Percentiles rank a stretch among this genome's conserved stretches.
phyloP scores from a whole-genome alignment of 2,797 vertebrate genomes.

The Bradypus variegatus region DNA sequence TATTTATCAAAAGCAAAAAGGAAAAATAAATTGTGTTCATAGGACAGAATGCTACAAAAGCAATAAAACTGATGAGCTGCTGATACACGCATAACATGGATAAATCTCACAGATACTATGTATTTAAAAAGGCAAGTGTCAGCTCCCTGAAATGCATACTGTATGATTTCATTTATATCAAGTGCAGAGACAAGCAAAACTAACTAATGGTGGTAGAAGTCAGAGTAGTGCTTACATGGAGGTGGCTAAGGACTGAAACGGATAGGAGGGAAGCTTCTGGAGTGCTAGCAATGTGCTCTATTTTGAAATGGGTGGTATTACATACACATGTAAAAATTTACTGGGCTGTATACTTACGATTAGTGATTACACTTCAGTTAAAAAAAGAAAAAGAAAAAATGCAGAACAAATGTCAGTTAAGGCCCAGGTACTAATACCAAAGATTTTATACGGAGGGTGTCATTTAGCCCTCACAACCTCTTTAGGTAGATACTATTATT shows the following conservation, averaged over 20 bases:
- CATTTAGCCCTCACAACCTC: background rate
- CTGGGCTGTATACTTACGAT: background rate
- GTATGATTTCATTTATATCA: background rate
- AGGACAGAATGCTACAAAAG: background rate
- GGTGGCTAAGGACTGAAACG: background rate
- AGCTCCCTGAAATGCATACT: background rate
- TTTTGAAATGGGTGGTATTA: background rate
- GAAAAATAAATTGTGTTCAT: background rate
- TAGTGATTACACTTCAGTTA: background rate
- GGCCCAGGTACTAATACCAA: background rate
- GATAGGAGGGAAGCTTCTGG: background rate
- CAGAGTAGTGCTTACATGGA: background rate
- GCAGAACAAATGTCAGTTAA: background rate
- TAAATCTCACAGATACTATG: background rate
- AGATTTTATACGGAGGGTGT: background rate
- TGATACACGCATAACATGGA: background rate
- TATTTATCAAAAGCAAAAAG: background rate
- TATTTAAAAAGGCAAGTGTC: background rate
- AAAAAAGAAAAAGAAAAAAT: background rate
- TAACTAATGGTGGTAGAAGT: background rate
- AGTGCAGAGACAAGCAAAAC: background rate
- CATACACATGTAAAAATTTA: background rate
- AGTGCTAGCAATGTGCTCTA: background rate
- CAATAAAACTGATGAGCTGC: background rate
- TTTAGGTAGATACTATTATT: background rate